Evolutionary conservation across 2,888 invertebrate genomes (phyloP), one percentile per base, ranked within the genome.

Genomic region (Scaptomyza cyrtandrae): DNA sequence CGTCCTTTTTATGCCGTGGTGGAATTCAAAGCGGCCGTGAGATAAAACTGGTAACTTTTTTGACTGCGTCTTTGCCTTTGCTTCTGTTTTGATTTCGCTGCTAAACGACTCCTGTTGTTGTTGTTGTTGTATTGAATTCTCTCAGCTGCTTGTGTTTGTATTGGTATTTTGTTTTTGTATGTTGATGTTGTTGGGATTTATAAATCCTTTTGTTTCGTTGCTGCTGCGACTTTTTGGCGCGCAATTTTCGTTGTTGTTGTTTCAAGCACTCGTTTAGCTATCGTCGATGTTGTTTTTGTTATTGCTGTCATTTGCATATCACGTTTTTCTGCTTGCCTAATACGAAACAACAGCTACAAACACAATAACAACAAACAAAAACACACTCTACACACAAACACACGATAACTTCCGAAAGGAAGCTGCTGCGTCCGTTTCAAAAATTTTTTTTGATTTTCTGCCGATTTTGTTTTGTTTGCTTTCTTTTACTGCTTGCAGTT

Each of bases 271-370:
- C 71, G 71, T 80, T 70, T 75, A 65, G 85, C 59, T 71, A 61
- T 57, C 66, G 68, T 59, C 52, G 37, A n/a, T 54, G 54, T 57
- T 71, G 37, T 67, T 67, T 39, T 65, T 70, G 58, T 67, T 69
- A 44, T 66, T 62, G 67, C 45, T 69, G 57, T 68, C 50, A 78
- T 86, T 85, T 88, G 84, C 87, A 80, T 88, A 80, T 86, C 85
- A 76, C 78, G 84, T 86, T 86, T 84, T 80, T 77, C 79, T 79
- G 78, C 64, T 79, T 80, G 77, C 77, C 80, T 79, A 79, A 80
- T 79, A 79, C 78, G 67, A 78, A 65, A 68, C 67, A 71, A 63
- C 71, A 62, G 67, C 61, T 65, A 71, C 80, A 78, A 79, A 71
- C 79, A 79, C 71, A 78, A 75, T 57, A 69, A 72, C 67, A 67